These are phyloP conservation scores for Sebastes taczanowskii DNA, from an alignment of 2,797 vertebrate genomes.

Conservation along the genomic window DNA sequence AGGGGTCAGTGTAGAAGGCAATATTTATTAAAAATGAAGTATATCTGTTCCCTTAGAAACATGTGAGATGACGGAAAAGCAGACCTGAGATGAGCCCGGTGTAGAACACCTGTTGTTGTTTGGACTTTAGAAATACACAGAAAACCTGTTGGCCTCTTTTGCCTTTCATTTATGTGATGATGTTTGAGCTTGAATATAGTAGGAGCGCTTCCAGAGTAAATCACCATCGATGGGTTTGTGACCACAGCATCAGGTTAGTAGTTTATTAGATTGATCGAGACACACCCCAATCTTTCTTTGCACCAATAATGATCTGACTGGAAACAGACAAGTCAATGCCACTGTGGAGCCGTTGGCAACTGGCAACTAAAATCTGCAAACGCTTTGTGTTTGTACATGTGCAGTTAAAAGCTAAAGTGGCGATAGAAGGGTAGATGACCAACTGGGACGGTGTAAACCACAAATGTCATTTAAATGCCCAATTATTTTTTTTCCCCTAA, in stretches of 20 bases:
- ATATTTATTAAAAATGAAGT: neutral
- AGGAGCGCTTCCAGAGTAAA: neutral
- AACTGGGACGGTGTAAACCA: neutral
- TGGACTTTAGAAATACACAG: neutral
- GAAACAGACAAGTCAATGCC: slow-evolving; percentile 1
- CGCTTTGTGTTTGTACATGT: neutral
- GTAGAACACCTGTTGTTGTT: neutral
- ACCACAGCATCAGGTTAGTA: slow-evolving; percentile 1
- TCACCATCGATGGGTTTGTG: neutral
- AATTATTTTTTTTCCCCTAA: neutral
- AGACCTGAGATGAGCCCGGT: neutral
- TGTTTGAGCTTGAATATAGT: neutral
- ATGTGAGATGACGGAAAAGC: neutral
- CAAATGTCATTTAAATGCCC: neutral
- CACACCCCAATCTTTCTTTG: slow-evolving; percentile 2
- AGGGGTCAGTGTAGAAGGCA: neutral
- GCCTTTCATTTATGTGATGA: neutral
- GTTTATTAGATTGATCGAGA: slow-evolving; percentile 21
- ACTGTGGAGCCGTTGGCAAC: neutral
- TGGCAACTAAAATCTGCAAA: slow-evolving; percentile 12
- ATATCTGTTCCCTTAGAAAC: neutral
- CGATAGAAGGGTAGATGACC: neutral
- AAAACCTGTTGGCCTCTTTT: neutral
- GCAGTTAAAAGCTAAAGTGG: neutral
- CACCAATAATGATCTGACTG: slow-evolving; percentile 28